These are phyloP conservation scores for Papilio gigon DNA, from an alignment of 2,888 invertebrate species.

Conservation along the genomic window DNA sequence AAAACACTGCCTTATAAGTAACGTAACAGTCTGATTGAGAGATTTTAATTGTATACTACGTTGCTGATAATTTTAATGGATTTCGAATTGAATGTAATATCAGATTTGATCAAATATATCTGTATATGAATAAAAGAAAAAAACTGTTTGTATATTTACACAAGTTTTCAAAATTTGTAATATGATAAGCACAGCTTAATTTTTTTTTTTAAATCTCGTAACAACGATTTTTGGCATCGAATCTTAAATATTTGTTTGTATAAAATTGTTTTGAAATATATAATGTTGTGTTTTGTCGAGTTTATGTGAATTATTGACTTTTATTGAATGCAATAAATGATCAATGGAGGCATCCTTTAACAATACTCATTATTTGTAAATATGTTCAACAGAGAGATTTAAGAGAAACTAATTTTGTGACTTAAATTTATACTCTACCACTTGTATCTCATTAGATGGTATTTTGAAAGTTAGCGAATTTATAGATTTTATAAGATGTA, in stretches of 20 bases:
- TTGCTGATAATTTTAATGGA: constrained; percentile 7
- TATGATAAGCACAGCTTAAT: background rate
- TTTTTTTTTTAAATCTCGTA: background rate
- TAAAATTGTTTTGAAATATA: constrained; percentile 2
- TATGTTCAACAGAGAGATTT: constrained; percentile 63
- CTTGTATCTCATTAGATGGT: constrained; percentile 82
- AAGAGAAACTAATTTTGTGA: constrained; percentile 65
- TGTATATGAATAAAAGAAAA: too few relatives aligned
- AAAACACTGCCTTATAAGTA: constrained; percentile 63
- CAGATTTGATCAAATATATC: constrained; percentile 5
- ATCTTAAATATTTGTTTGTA: background rate
- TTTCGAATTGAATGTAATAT: constrained; percentile 1
- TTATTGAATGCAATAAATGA: constrained; percentile 23
- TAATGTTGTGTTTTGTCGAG: constrained; percentile 15
- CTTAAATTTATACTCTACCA: constrained; percentile 77
- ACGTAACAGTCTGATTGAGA: constrained; percentile 51
- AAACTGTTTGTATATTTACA: background rate
- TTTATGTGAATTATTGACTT: constrained; percentile 13
- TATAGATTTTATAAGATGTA: constrained; percentile 75
- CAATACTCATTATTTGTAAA: constrained; percentile 81
- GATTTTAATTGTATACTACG: constrained; percentile 36
- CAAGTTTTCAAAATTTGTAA: background rate
- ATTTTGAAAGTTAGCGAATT: constrained; percentile 81
- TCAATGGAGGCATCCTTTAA: constrained; percentile 50
- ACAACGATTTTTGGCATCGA: background rate